These are phyloP conservation scores for Temnothorax nylanderi DNA, from an alignment of 1,140 invertebrate species.

Conservation along the genomic window DNA sequence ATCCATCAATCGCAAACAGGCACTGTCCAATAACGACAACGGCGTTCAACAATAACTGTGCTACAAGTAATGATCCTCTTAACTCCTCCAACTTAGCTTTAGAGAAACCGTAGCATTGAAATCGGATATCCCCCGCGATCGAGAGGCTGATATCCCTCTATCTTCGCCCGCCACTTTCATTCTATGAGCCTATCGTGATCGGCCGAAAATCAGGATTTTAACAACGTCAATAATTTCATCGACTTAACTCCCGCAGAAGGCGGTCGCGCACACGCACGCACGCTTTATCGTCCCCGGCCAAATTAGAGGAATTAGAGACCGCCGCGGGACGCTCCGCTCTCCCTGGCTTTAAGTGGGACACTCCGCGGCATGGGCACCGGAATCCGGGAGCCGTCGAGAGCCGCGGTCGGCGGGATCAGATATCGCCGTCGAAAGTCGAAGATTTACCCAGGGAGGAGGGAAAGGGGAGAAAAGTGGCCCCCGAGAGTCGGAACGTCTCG, in stretches of 20 bases:
- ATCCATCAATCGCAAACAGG: background rate
- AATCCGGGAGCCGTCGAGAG: constrained; percentile 74
- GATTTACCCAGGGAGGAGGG: constrained; percentile 60
- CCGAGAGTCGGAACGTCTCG: constrained; percentile 37
- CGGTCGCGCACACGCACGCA: background rate
- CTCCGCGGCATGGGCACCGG: constrained; percentile 11
- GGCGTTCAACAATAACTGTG: constrained; percentile 1
- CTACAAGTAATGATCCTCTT: constrained; percentile 6
- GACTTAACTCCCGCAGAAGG: constrained; percentile 45
- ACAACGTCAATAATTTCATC: constrained; percentile 50
- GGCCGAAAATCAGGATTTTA: constrained; percentile 43
- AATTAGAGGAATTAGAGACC: constrained; percentile 72
- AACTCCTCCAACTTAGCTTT: background rate
- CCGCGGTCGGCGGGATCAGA: constrained; percentile 69
- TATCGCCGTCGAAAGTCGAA: constrained; percentile 66
- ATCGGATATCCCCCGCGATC: constrained; percentile 39
- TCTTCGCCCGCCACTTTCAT: constrained; percentile 15
- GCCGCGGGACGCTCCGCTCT: constrained; percentile 44
- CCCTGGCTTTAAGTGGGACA: background rate
- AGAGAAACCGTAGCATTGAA: background rate
- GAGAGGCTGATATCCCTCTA: constrained; percentile 12
- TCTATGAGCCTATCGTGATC: background rate
- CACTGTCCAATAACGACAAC: background rate
- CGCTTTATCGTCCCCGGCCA: constrained; percentile 15
- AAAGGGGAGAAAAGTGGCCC: too few species aligned